Conservation (phyloP, 2,888 invertebrate genomes). For the Cataglyphis livida region DNA sequence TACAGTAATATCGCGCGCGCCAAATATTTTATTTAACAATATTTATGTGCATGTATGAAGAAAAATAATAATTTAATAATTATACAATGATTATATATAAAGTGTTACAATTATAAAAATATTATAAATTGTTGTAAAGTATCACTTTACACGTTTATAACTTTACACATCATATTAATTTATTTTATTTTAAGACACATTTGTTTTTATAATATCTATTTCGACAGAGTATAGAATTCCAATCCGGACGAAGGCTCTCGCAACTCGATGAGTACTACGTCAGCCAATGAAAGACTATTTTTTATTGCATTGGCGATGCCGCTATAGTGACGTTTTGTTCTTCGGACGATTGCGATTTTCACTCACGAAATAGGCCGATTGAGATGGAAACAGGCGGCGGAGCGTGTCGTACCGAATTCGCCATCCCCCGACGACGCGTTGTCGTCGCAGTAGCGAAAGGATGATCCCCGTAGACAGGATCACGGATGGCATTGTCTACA, state of each 20-base stretch:
- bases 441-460: slow-evolving; percentile 65
- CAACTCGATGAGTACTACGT: slow-evolving; percentile 14
- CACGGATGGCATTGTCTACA: slow-evolving; percentile 61
- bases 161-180: neutral
- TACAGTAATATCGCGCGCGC: slow-evolving; percentile 12
- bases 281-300: slow-evolving; percentile 34
- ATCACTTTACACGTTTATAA: neutral
- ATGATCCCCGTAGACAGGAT: slow-evolving; percentile 70
- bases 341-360: slow-evolving; percentile 40
- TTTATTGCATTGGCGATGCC: slow-evolving; percentile 25
- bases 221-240: neutral
- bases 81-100: slow-evolving; percentile 6
- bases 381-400: slow-evolving; percentile 50
- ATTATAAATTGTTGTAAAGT: slow-evolving; percentile 6
- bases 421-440: slow-evolving; percentile 59
- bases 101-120: slow-evolving; percentile 24
- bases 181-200: neutral
- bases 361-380: slow-evolving; percentile 32
- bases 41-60: neutral
- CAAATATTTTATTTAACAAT: slow-evolving; percentile 15
- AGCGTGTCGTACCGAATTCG: slow-evolving; percentile 56
- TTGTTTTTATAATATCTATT: neutral
- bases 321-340: slow-evolving; percentile 33
- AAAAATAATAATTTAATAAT: slow-evolving; percentile 26
- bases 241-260: neutral